phyloP scores from a whole-genome alignment of 64 coral and sea anemone species.

The Montipora cactus region DNA sequence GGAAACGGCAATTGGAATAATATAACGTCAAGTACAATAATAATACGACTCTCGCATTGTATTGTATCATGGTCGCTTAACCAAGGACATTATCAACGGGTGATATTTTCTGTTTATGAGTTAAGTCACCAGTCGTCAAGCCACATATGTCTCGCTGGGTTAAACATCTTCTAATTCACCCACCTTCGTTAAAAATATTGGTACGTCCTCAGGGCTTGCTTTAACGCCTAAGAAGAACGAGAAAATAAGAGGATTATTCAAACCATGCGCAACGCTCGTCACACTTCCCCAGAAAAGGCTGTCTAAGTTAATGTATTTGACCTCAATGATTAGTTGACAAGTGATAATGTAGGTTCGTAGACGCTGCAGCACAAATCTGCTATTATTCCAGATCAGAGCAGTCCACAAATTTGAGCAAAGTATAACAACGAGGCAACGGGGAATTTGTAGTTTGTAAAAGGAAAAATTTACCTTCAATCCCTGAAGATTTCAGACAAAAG shows the following conservation, averaged over 20 bases:
- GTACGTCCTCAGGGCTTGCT: constrained; percentile 30
- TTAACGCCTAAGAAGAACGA: constrained; percentile 33
- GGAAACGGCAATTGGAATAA: background rate
- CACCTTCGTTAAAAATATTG: constrained; percentile 49
- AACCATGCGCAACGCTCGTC: background rate
- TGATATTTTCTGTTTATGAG: constrained; percentile 58
- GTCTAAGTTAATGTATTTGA: background rate
- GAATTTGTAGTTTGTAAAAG: background rate
- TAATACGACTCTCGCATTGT: background rate
- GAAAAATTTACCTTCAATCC: constrained; percentile 32
- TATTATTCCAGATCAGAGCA: background rate
- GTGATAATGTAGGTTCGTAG: background rate
- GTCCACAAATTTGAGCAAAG: background rate
- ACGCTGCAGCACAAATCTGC: background rate
- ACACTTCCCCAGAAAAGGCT: background rate
- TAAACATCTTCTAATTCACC: constrained; percentile 3
- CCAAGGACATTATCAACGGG: background rate
- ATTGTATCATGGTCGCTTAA: background rate
- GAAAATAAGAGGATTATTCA: constrained; percentile 4
- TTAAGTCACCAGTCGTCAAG: constrained; percentile 4
- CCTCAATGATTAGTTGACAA: constrained; percentile 39
- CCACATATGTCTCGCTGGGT: constrained; percentile 1
- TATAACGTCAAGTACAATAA: background rate
- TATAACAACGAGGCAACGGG: background rate
- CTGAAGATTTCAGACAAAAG: constrained; percentile 33